These are phyloP conservation scores for Argyrosomus regius DNA, from an alignment of 2,797 vertebrate species.

Conservation along the genomic window DNA sequence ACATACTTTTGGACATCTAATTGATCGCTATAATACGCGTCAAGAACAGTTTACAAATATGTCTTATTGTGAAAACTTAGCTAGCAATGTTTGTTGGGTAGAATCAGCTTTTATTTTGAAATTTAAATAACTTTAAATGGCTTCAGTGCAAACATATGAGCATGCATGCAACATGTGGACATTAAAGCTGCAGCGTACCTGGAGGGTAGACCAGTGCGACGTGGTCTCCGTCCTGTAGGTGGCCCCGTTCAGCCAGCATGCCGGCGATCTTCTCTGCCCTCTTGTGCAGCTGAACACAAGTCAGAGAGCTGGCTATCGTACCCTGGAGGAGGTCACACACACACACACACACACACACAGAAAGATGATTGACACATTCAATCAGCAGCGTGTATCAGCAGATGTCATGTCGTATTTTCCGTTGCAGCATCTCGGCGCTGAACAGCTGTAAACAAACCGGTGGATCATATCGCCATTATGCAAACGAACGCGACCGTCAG, in stretches of 20 bases:
- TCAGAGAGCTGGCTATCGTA: conserved; percentile 93
- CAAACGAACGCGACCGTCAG: conserved; percentile 19
- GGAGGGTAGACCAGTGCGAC: conserved; percentile 97
- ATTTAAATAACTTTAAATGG: too few relatives aligned
- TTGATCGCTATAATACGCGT: not conserved
- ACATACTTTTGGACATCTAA: not conserved
- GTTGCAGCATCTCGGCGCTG: conserved; percentile 23
- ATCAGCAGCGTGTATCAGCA: conserved; percentile 41
- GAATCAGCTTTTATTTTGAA: conserved; percentile 5
- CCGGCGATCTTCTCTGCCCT: conserved; percentile 96
- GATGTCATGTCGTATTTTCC: conserved; percentile 59
- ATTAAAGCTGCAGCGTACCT: conserved; percentile 77
- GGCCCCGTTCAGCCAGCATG: conserved; percentile 93
- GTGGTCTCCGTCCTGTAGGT: conserved; percentile 96
- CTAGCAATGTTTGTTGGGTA: not conserved
- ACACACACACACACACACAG: conserved; percentile 25
- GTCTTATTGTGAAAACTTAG: not conserved
- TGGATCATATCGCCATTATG: conserved; percentile 52
- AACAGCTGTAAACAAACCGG: conserved; percentile 55
- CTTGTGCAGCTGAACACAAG: conserved; percentile 96
- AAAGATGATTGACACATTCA: conserved; percentile 52
- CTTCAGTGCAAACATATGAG: too few relatives aligned
- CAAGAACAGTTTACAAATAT: not conserved
- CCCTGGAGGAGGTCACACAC: conserved; percentile 84
- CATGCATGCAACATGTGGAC: not conserved